Conservation (phyloP, 2,113 vertebrate species). For the Sander vitreus region DNA sequence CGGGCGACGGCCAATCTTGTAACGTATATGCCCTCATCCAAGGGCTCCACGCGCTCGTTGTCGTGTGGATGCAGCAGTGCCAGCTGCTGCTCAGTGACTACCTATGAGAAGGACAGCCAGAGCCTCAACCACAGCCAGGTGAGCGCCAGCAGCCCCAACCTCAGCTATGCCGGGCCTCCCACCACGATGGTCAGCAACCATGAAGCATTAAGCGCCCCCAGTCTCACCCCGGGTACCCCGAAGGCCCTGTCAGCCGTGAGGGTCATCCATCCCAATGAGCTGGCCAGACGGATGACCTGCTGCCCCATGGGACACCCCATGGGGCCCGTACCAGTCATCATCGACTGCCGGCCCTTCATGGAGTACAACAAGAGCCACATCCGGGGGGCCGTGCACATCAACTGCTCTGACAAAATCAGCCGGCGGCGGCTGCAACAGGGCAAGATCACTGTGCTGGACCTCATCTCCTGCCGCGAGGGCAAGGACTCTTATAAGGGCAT, state of each 20-base stretch:
- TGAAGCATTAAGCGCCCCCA: slow-evolving; percentile 87
- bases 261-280: slow-evolving; percentile 93
- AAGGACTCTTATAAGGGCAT: slow-evolving; percentile 98
- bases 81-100: slow-evolving; percentile 98
- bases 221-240: slow-evolving; percentile 82
- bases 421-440: slow-evolving; percentile 96
- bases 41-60: slow-evolving; percentile 98
- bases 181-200: slow-evolving; percentile 90
- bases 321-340: slow-evolving; percentile 93
- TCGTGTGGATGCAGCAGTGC: slow-evolving; percentile 99
- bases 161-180: slow-evolving; percentile 85
- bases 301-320: slow-evolving; percentile 92
- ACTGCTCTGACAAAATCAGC: slow-evolving; percentile 99
- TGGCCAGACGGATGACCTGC: slow-evolving; percentile 96
- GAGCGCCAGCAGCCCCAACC: slow-evolving; percentile 86
- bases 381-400: slow-evolving; percentile 96
- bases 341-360: slow-evolving; percentile 98
- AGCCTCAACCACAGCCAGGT: slow-evolving; percentile 90
- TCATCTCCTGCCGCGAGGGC: slow-evolving; percentile 96
- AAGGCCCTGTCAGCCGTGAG: slow-evolving; percentile 84
- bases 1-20: slow-evolving; percentile 92
- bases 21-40: slow-evolving; percentile 99
- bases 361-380: slow-evolving; percentile 99
- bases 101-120: slow-evolving; percentile 93
- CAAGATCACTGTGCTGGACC: slow-evolving; percentile 98